Conservation (phyloP, 92 coral and sea anemone species). For the Heliopora coerulea region DNA sequence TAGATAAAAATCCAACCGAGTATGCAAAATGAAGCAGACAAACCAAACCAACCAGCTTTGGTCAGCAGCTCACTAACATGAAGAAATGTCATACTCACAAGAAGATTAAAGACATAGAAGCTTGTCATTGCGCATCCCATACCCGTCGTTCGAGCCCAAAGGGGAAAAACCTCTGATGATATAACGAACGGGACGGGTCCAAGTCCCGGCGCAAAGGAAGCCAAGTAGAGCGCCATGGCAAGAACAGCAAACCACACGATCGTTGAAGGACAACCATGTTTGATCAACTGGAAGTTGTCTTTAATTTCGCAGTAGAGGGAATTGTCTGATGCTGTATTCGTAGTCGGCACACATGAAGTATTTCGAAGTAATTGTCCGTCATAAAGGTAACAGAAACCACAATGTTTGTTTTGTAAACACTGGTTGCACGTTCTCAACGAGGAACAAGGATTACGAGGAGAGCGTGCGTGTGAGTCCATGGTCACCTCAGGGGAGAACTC, state of each 20-base stretch:
- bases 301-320: conserved; percentile 57
- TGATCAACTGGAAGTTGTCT: conserved; percentile 48
- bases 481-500: conserved; percentile 1
- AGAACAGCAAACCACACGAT: conserved; percentile 73
- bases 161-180: conserved; percentile 21
- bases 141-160: conserved; percentile 28
- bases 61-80: conserved; percentile 43
- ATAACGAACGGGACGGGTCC: conserved; percentile 25
- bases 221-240: conserved; percentile 49
- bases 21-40: conserved; percentile 64
- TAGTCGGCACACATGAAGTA: conserved; percentile 71
- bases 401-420: conserved; percentile 8
- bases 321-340: conserved; percentile 28
- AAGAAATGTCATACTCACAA: conserved; percentile 14
- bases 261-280: conserved; percentile 70
- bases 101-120: not conserved
- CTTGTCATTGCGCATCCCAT: conserved; percentile 7
- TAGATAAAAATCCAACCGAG: conserved; percentile 77
- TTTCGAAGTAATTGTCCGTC: conserved; percentile 40
- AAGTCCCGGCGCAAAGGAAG: conserved; percentile 17
- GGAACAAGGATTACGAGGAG: not conserved
- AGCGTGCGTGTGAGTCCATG: not conserved
- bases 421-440: not conserved
- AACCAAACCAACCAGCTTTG: conserved; percentile 80
- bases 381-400: conserved; percentile 77